Percentiles rank a stretch among this genome's conserved stretches.
Conservation (phyloP, 2,797 vertebrate species). For the Sebastes wilsoni region DNA sequence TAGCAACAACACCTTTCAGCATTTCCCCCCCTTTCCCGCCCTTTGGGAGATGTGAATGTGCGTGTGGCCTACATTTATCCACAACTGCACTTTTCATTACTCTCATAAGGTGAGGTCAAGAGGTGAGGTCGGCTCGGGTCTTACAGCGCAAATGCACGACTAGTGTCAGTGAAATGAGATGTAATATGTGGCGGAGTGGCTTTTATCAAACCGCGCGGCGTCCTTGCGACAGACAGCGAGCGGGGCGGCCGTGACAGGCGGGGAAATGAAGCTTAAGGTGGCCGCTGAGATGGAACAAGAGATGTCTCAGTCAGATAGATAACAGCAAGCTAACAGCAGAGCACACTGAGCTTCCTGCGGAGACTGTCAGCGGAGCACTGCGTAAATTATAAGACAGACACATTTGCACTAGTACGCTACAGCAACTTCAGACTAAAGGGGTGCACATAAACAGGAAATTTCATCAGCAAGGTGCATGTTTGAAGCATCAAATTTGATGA, state of each 20-base stretch:
- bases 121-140: slow-evolving; percentile 24
- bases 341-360: slow-evolving; percentile 41
- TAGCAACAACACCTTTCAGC: slow-evolving; percentile 46
- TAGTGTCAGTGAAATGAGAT: slow-evolving; percentile 56
- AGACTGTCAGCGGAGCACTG: slow-evolving; percentile 22
- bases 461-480: background rate
- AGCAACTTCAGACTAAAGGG: background rate
- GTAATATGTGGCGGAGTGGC: slow-evolving; percentile 53
- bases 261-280: slow-evolving; percentile 74
- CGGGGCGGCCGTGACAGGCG: slow-evolving; percentile 35
- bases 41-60: slow-evolving; percentile 26
- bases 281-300: slow-evolving; percentile 64
- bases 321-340: slow-evolving; percentile 49
- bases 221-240: slow-evolving; percentile 54
- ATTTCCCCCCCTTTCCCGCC: background rate
- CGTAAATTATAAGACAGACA: slow-evolving; percentile 18
- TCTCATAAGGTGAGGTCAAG: slow-evolving; percentile 48
- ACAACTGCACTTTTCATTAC: slow-evolving; percentile 62
- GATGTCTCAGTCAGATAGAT: slow-evolving; percentile 76
- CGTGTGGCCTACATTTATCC: slow-evolving; percentile 31
- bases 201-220: slow-evolving; percentile 48
- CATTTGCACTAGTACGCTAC: slow-evolving; percentile 7
- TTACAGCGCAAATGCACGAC: background rate
- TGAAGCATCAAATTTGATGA: slow-evolving; percentile 23
- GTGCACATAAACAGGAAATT: background rate